phyloP scores from a whole-genome alignment of 64 coral and sea anemone species.

The Hydrozoanthus tunicans region DNA sequence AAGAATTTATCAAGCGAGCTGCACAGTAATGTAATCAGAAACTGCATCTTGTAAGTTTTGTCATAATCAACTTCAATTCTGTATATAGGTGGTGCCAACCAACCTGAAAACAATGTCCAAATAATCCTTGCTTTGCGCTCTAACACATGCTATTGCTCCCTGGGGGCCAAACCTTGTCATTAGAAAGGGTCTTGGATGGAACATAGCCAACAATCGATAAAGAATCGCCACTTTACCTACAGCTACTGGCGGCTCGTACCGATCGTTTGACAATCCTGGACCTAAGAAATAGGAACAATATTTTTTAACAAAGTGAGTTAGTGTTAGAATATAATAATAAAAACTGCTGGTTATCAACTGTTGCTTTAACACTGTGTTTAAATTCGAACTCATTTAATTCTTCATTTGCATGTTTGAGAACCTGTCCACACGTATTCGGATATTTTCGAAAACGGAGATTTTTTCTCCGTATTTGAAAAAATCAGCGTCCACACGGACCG shows the following conservation, averaged over 20 bases:
- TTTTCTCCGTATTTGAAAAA: too few species aligned
- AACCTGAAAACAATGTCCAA: slow-evolving; percentile 93
- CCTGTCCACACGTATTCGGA: too few species aligned
- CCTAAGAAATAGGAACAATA: slow-evolving; percentile 26
- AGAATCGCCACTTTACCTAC: slow-evolving; percentile 63
- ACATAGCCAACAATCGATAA: slow-evolving; percentile 79
- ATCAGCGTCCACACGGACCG: too few species aligned
- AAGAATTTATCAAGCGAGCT: too few species aligned
- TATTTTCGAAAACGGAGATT: too few species aligned
- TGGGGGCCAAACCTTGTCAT: slow-evolving; percentile 90
- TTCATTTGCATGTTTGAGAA: too few species aligned
- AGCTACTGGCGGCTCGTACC: slow-evolving; percentile 72
- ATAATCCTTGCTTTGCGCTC: slow-evolving; percentile 87
- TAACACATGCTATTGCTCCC: slow-evolving; percentile 85
- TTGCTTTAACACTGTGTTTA: too few species aligned
- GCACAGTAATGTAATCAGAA: too few species aligned
- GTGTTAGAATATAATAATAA: too few species aligned
- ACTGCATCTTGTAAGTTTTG: background rate
- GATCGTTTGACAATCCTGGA: slow-evolving; percentile 78
- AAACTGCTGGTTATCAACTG: too few species aligned
- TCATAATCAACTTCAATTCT: background rate
- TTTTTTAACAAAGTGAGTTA: background rate
- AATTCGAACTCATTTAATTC: too few species aligned
- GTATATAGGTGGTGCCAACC: background rate
- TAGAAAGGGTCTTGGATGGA: slow-evolving; percentile 88